phyloP scores from a whole-genome alignment of 1,140 invertebrate species.

The Zelostemma sp. region DNA sequence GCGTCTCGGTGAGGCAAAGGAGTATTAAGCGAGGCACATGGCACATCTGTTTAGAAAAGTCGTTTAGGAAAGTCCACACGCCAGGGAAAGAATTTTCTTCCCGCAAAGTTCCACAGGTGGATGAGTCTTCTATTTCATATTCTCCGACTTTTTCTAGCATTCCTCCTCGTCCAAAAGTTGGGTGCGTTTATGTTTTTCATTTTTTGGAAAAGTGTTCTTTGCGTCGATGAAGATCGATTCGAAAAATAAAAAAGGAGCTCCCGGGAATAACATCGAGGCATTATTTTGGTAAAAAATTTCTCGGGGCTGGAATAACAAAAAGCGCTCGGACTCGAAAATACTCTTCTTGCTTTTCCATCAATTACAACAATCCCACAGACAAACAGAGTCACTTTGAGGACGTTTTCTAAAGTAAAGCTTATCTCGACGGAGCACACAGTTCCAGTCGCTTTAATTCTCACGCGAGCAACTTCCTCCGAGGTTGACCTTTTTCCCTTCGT shows the following conservation, averaged over 20 bases:
- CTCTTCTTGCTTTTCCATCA: background rate
- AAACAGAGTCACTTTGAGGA: background rate
- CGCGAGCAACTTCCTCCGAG: background rate
- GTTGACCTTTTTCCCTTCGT: background rate
- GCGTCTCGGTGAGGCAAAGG: background rate
- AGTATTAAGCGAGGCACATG: background rate
- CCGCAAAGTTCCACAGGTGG: slow-evolving; percentile 3
- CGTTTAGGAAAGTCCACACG: background rate
- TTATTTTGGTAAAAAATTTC: no score
- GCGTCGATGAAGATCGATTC: no score
- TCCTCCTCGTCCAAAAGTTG: no score
- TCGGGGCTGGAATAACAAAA: background rate
- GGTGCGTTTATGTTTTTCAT: no score
- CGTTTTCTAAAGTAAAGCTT: background rate
- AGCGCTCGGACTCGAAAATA: background rate
- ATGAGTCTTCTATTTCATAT: background rate
- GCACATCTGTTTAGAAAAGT: slow-evolving; percentile 1
- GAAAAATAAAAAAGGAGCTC: no score
- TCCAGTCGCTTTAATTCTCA: background rate
- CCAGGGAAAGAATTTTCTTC: background rate
- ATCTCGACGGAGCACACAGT: background rate
- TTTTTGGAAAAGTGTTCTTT: no score
- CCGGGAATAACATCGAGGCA: no score
- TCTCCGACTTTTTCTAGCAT: background rate
- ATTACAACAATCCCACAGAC: background rate